Base-by-base conservation (phyloP, 1,140 invertebrate genomes). In the Drosophila subpulchrella region DNA sequence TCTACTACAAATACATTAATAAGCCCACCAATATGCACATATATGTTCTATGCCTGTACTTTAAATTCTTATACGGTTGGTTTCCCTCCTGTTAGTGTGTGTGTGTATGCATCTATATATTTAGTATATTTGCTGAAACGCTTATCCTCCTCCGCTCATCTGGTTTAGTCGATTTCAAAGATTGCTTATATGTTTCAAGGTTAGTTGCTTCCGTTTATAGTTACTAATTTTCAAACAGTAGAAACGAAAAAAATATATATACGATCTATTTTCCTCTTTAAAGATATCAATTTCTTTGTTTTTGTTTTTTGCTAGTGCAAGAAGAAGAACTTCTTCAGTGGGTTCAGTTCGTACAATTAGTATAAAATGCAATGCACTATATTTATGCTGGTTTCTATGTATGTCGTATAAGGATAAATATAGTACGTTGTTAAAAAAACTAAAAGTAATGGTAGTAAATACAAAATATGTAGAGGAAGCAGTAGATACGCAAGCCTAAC, bases 141-240 rank as follows among this genome's bases (percentile, higher is more conserved):
- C 71, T 75, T 50, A 51, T 65, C 71, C 70, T 70, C 68, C 27
- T 55, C 66, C 72, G 75, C 44, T 67, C 56, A 76, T 81, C 70
- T 51, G 51, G 63, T 51, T 81, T 76, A 85, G 78, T 90, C 81
- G 81, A 77, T 82, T 78, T 90, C 41, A 85, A 90, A 90, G 78
- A 90, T 90, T 90, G 81, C 86, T 90, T 90, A 90, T 90, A 81
- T 73, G 81, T 90, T 90, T 90, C 85, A 75, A 71, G 62, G 75
- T 90, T 85, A 85, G 86, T 90, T 85, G 78, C 75, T 82, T 90
- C 46, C 44, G 67, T 76, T 78, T 68, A 67, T 72, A 63, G 76
- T 79, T 75, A 47, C 56, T 67, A 83, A 79, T 70, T 71, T 48
- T 75, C 51, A 58, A 77, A 77, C 56, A 75, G 72, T 77, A 62